These are phyloP conservation scores for Gallirallus australis DNA, from an alignment of 2,797 vertebrate genomes.

Conservation along the genomic window DNA sequence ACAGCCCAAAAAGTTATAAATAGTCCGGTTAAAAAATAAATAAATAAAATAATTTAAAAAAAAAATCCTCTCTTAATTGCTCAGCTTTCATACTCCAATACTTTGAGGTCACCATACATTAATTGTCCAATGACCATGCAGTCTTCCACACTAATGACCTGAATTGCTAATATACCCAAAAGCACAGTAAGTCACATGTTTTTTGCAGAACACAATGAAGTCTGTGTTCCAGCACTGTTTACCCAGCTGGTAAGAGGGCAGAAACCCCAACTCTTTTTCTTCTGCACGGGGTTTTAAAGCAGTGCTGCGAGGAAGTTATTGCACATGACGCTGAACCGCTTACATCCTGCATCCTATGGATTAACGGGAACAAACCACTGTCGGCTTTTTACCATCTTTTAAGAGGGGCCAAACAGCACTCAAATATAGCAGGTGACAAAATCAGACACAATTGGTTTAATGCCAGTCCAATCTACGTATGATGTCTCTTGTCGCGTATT, in stretches of 20 bases:
- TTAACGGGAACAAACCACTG: not conserved
- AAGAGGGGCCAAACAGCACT: not conserved
- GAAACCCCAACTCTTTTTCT: not conserved
- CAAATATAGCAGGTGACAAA: not conserved
- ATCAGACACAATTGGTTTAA: not conserved
- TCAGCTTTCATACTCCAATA: not conserved
- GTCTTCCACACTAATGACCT: too few relatives aligned
- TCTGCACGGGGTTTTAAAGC: not conserved
- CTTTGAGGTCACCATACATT: not conserved
- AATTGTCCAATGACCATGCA: not conserved
- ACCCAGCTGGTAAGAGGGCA: not conserved
- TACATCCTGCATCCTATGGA: not conserved
- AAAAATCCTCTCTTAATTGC: not conserved
- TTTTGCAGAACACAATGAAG: not conserved
- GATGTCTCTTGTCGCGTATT: not conserved
- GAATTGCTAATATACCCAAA: not conserved
- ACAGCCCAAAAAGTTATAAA: slow-evolving; percentile 40
- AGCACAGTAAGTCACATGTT: not conserved
- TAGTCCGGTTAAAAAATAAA: not conserved
- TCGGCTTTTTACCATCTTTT: not conserved
- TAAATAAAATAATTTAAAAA: too few relatives aligned
- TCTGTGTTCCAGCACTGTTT: not conserved
- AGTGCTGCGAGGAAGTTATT: not conserved
- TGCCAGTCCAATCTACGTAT: not conserved
- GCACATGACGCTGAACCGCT: not conserved